Evolutionary conservation across 2,797 vertebrate genomes (phyloP), one percentile per base, ranked within the genome.

Genomic region (Manis crassicaudata): DNA sequence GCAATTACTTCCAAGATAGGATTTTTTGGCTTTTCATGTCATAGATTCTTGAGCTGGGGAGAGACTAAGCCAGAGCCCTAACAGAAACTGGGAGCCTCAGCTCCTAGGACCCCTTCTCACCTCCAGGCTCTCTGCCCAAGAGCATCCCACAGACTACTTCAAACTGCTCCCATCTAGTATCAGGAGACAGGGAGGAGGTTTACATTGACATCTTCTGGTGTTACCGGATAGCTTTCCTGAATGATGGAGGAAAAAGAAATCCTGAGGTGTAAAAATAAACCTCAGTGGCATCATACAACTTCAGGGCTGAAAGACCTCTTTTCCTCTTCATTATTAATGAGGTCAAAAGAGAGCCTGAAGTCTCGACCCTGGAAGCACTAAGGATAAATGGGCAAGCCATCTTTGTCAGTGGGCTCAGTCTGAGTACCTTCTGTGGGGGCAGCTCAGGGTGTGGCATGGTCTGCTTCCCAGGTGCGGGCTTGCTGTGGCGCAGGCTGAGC

Each of bases 281-380:
- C 72, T 88, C 88, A 80, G 4, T 70, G 70, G 82, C 96, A 73
- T 97, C 96, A 96, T 90, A 83, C 58, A 77, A 27, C 65, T 35
- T 56, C 0, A 0, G 43, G 81, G 0, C 0, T 95, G 72, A 50
- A n/a, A 2, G 0, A 0, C 87, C 88, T n/a, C 72, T 1, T 0
- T 32, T 6, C n/a, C 0, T 96, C 96, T 98, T 97, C 95, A 98
- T 98, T 98, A 98, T 98, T 98, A 97, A 98, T 97, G 92, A 98
- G 84, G 89, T 63, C 72, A 73, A 88, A 97, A 93, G 40, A 43
- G 68, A 89, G 72, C 52, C 88, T 90, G n/a, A 60, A 81, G 89
- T 92, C 98, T 97, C 94, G 77, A 97, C 93, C 84, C 56, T 95
- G 97, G 94, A 87, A 95, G 87, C 76, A 94, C 18, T 35, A 62